phyloP scores from a whole-genome alignment of 2,797 vertebrate genomes.

The Anas flavirostris region DNA sequence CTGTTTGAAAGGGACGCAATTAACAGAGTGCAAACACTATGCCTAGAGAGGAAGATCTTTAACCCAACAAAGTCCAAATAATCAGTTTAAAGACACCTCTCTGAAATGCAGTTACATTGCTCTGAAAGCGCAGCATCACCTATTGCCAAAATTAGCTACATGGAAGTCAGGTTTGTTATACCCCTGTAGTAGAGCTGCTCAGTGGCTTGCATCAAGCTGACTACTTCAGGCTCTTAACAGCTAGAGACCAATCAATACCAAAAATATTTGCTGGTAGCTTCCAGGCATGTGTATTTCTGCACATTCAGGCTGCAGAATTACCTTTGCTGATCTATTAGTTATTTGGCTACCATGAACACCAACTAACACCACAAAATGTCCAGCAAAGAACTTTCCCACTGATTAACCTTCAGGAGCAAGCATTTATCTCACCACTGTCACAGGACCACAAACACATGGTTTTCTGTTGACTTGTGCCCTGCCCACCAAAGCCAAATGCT shows the following conservation, averaged over 20 bases:
- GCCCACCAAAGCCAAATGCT: fast-evolving
- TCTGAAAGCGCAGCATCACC: background rate
- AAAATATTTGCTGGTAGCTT: background rate
- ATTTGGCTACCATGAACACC: background rate
- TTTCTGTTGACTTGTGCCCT: background rate
- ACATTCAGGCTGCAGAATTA: background rate
- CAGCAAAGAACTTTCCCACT: background rate
- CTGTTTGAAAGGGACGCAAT: background rate
- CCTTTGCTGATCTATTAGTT: background rate
- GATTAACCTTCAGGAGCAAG: background rate
- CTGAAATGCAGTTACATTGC: background rate
- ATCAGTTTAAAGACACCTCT: background rate
- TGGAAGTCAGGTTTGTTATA: background rate
- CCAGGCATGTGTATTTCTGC: background rate
- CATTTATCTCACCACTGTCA: background rate
- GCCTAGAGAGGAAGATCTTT: too few relatives aligned
- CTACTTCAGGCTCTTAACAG: background rate
- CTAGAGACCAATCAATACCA: background rate
- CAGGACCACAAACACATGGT: background rate
- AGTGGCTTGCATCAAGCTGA: background rate
- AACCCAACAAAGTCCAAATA: background rate
- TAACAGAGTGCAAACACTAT: too few relatives aligned
- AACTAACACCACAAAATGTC: background rate
- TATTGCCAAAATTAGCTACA: background rate
- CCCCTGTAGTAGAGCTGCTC: background rate